phyloP scores from a whole-genome alignment of 2,888 invertebrate genomes.

The Tinea pellionella region DNA sequence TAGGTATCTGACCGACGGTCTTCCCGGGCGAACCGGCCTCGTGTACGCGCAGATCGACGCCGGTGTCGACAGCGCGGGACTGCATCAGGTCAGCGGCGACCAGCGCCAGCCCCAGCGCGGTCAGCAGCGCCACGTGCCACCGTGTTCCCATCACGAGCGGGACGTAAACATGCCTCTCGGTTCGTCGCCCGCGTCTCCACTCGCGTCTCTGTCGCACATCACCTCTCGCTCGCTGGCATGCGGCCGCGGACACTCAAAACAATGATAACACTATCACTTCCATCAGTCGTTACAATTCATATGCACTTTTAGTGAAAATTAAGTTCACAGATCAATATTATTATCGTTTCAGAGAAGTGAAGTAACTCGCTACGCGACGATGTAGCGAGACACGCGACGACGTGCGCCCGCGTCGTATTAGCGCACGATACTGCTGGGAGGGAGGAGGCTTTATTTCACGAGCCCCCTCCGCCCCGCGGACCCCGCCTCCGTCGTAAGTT shows the following conservation, averaged over 20 bases:
- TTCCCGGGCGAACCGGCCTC: conserved; percentile 89
- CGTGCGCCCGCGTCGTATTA: conserved; percentile 45
- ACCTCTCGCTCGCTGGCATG: conserved; percentile 18
- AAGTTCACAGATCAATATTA: conserved; percentile 9
- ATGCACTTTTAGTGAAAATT: not conserved
- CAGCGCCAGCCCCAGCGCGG: conserved; percentile 42
- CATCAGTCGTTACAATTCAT: not conserved
- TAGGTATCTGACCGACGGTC: conserved; percentile 87
- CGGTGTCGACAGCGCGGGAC: conserved; percentile 87
- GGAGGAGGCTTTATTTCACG: conserved; percentile 54
- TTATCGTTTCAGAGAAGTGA: conserved; percentile 17
- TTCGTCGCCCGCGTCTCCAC: conserved; percentile 10
- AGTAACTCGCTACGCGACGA: conserved; percentile 19
- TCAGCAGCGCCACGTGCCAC: conserved; percentile 39
- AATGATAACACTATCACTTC: conserved; percentile 47
- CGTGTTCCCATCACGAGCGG: conserved; percentile 42
- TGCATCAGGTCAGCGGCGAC: conserved; percentile 78
- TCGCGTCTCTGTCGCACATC: conserved; percentile 5
- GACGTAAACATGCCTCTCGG: conserved; percentile 14
- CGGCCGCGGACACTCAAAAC: conserved; percentile 58
- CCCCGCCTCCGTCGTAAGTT: conserved; percentile 45
- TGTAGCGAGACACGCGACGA: conserved; percentile 23
- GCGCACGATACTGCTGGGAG: conserved; percentile 50
- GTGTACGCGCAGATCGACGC: conserved; percentile 85
- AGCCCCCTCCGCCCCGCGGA: conserved; percentile 43